Evolutionary conservation across 1,140 invertebrate genomes (phyloP).

Genomic region (Drosophila tani): DNA sequence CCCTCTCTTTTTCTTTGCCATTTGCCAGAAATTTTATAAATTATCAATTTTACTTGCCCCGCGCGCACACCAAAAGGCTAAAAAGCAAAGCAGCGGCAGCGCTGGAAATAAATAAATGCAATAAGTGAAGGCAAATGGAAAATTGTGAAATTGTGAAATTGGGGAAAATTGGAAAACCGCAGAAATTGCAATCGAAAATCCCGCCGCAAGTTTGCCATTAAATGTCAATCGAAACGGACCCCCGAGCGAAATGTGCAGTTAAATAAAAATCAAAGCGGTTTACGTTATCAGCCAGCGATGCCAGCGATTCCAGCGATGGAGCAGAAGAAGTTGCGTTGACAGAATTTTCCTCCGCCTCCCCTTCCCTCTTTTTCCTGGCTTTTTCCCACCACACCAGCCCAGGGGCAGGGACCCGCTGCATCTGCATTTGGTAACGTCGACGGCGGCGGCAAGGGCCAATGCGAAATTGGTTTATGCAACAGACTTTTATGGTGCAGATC

Average conservation of each 20-base stretch:
- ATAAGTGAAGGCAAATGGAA: slow-evolving; percentile 59
- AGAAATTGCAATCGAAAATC: slow-evolving; percentile 71
- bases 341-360: slow-evolving; percentile 27
- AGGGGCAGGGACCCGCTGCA: slow-evolving; percentile 21
- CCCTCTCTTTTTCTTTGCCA: slow-evolving; percentile 42
- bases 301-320: slow-evolving; percentile 8
- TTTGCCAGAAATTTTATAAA: slow-evolving; percentile 77
- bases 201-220: slow-evolving; percentile 73
- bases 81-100: slow-evolving; percentile 49
- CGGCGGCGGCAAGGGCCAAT: slow-evolving; percentile 40
- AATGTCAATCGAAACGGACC: slow-evolving; percentile 56
- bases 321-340: slow-evolving; percentile 69
- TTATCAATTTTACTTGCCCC: slow-evolving; percentile 73
- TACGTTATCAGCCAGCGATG: slow-evolving; percentile 71
- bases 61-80: slow-evolving; percentile 50
- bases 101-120: slow-evolving; percentile 53
- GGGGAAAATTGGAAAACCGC: slow-evolving; percentile 69
- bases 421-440: slow-evolving; percentile 39
- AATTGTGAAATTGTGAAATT: slow-evolving; percentile 69
- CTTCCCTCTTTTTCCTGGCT: not conserved
- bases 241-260: slow-evolving; percentile 70
- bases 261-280: slow-evolving; percentile 82
- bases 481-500: slow-evolving; percentile 72
- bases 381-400: not conserved
- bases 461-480: slow-evolving; percentile 80